Evolutionary conservation across 1,140 invertebrate species (phyloP).

Genomic region (Drosophila fuyamai): DNA sequence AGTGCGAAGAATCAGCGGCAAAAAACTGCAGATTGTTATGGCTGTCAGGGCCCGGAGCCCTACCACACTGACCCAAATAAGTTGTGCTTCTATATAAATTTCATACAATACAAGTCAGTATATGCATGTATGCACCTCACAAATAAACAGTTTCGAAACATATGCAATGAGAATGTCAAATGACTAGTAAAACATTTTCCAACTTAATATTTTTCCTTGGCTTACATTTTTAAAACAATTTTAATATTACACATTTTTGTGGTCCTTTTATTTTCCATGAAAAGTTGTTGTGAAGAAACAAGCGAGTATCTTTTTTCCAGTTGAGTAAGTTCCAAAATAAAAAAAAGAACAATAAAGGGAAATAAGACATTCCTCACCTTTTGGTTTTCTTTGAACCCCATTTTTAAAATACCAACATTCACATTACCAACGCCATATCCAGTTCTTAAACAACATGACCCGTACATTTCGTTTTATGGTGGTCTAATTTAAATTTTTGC

Average conservation of each 20-base stretch:
- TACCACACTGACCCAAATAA: constrained; percentile 8
- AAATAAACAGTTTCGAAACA: no score
- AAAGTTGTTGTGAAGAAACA: neutral
- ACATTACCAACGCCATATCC: constrained; percentile 6
- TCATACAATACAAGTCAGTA: no score
- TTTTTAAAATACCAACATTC: neutral
- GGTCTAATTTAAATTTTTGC: constrained; percentile 21
- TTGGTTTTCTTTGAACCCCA: neutral
- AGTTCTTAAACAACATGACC: constrained; percentile 9
- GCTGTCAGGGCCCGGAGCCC: constrained; percentile 37
- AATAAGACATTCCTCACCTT: constrained; percentile 1
- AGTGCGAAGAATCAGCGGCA: constrained; percentile 28
- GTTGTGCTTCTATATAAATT: no score
- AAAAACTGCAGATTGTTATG: constrained; percentile 59
- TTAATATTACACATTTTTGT: no score
- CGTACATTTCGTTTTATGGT: constrained; percentile 13
- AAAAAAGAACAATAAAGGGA: neutral
- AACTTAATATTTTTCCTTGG: no score
- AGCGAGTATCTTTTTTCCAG: neutral
- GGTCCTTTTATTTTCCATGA: neutral
- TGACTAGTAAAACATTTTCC: no score
- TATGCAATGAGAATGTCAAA: no score
- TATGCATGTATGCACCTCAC: no score
- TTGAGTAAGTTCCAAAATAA: neutral
- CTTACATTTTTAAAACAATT: no score